phyloP scores from a whole-genome alignment of 92 coral and sea anemone genomes.

The Epizoanthus scotinus region DNA sequence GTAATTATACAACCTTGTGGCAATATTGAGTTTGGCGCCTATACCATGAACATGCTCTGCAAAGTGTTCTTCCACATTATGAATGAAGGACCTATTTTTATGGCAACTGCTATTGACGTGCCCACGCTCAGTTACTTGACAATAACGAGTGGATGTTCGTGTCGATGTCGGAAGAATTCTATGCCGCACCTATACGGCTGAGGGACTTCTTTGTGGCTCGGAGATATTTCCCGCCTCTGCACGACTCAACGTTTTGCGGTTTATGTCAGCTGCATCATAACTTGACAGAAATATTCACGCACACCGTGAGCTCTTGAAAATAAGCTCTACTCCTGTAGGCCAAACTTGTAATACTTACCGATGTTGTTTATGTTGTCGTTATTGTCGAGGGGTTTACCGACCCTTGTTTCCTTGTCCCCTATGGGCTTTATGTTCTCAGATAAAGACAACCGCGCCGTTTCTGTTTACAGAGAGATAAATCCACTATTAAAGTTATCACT shows the following conservation, averaged over 20 bases:
- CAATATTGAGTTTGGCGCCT: conserved; percentile 32
- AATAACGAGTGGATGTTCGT: conserved; percentile 1
- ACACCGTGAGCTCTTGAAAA: neutral
- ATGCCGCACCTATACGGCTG: conserved; percentile 25
- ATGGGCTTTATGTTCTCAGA: neutral
- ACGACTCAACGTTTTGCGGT: conserved; percentile 4
- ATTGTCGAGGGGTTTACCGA: conserved; percentile 18
- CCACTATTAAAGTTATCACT: conserved; percentile 1
- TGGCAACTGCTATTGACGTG: neutral
- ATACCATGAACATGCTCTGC: neutral
- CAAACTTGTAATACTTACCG: neutral
- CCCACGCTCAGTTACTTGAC: neutral
- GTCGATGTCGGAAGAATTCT: neutral
- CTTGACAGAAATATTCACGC: neutral
- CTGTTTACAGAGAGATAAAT: conserved; percentile 37
- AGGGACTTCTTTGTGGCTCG: conserved; percentile 22
- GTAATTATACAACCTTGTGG: conserved; percentile 35
- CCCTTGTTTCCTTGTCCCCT: neutral
- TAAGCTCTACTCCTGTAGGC: neutral
- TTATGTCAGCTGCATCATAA: neutral
- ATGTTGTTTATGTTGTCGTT: neutral
- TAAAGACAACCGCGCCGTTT: conserved; percentile 15
- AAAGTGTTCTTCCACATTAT: conserved; percentile 13
- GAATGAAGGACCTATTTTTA: neutral
- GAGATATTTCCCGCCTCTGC: conserved; percentile 12